Evolutionary conservation across 2,797 vertebrate species (phyloP), one percentile per base, ranked within the genome.

Genomic region (Syngnathus acus): DNA sequence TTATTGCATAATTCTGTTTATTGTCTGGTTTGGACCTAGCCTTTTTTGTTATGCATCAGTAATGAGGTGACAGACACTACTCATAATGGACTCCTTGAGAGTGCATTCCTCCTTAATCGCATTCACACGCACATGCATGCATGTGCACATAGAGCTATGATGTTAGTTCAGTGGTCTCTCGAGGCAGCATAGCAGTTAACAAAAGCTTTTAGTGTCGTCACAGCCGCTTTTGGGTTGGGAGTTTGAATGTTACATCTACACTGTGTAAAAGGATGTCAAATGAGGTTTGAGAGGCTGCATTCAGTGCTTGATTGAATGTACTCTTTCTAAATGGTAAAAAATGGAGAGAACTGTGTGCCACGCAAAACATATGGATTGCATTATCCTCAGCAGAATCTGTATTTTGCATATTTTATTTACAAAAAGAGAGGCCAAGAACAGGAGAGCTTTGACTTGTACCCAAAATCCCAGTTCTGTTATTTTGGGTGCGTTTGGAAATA

Each of bases 21-120:
- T 70, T 64, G 72, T 71, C 69, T 67, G 53, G 45, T 55, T 73
- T 70, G 62, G 80, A 66, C 73, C 54, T 67, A 63, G 68, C 64
- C 9, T 70, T 73, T 32, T 75, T 60, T 60, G 61, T 47, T 17
- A 50, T 84, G 63, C 23, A 65, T 85, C 75, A 54, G 69, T 74
- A 83, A 84, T 68, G 50, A 84, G 65, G 69, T 79, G 76, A 78
- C 74, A 68, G 71, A 67, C 70, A 69, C 57, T 11, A 68, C 77
- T 74, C 67, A 71, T 64, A 71, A 63, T 65, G 57, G 69, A 54
- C 73, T 72, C 50, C 59, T 1, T 11, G 42, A 72, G 69, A 42
- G 42, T 21, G 21, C 59, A 11, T 50, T 55, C 51, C 16, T 43
- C n/a, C 23, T 47, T 32, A 55, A 3, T 62, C 42, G 26, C n/a